These are phyloP conservation scores for Microctonus brassicae DNA, from an alignment of 2,888 invertebrate species.

Conservation along the genomic window DNA sequence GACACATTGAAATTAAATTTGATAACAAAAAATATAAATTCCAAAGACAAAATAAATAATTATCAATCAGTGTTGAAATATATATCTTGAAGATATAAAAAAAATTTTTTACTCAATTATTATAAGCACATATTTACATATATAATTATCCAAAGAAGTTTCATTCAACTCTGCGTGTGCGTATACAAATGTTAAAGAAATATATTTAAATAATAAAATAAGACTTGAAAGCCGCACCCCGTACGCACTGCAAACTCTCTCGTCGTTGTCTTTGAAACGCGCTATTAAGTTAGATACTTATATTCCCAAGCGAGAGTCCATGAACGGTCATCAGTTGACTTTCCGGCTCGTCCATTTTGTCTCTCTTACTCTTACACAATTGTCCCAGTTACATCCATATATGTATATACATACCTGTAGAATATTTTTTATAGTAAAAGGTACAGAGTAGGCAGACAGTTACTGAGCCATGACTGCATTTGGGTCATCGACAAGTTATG, in stretches of 20 bases:
- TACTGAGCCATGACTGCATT: slow-evolving; percentile 46
- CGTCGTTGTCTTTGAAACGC: slow-evolving; percentile 1
- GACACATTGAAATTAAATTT: too few relatives aligned
- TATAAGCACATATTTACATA: too few relatives aligned
- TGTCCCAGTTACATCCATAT: too few relatives aligned
- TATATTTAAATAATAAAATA: background rate
- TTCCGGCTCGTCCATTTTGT: slow-evolving; percentile 15
- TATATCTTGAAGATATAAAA: too few relatives aligned
- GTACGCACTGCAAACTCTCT: slow-evolving; percentile 12
- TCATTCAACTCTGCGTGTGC: slow-evolving; percentile 8
- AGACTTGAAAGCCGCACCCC: slow-evolving; percentile 14
- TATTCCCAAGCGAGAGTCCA: slow-evolving; percentile 17
- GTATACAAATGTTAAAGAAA: slow-evolving; percentile 6
- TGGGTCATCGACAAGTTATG: slow-evolving; percentile 45
- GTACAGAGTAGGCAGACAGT: slow-evolving; percentile 37
- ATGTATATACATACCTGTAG: background rate
- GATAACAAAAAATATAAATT: too few relatives aligned
- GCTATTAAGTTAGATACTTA: background rate
- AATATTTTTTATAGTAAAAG: slow-evolving; percentile 8
- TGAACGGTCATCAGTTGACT: slow-evolving; percentile 32
- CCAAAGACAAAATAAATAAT: too few relatives aligned
- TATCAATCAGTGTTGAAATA: too few relatives aligned
- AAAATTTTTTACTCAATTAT: too few relatives aligned
- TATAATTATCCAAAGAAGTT: background rate
- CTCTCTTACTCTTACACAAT: slow-evolving; percentile 7